Conservation (phyloP, 64 coral and sea anemone genomes). For the Dendronephthya gigantea region DNA sequence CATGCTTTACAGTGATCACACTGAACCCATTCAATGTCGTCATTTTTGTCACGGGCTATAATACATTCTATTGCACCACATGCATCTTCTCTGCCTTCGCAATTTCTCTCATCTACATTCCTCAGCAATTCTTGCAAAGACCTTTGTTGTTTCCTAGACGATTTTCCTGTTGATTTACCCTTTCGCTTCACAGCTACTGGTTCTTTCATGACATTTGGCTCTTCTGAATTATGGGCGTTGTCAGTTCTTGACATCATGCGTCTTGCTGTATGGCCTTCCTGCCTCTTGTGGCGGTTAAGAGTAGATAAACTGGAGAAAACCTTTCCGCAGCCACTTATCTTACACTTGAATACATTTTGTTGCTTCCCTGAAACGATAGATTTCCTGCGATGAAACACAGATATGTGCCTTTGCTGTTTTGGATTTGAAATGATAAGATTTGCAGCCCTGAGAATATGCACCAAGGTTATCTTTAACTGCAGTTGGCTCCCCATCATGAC, state of each 20-base stretch:
- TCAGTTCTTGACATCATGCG: not conserved
- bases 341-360: not conserved
- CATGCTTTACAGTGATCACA: not conserved
- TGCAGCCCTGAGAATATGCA: not conserved
- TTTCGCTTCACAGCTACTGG: not conserved
- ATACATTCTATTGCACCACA: not conserved
- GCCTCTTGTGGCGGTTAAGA: not conserved
- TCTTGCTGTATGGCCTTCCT: not conserved
- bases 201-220: not conserved
- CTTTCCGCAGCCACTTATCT: not conserved
- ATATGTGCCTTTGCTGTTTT: not conserved
- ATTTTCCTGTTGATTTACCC: not conserved
- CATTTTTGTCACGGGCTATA: not conserved
- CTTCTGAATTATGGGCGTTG: not conserved
- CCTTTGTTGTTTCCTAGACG: not conserved
- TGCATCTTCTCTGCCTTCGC: not conserved
- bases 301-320: conserved; percentile 1
- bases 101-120: not conserved
- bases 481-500: not conserved
- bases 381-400: not conserved
- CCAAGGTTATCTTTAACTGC: not conserved
- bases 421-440: not conserved
- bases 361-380: too few species aligned
- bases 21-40: not conserved
- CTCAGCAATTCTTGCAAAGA: not conserved